Base-by-base conservation (phyloP, 2,113 vertebrate species). In the Cebidichthys violaceus region DNA sequence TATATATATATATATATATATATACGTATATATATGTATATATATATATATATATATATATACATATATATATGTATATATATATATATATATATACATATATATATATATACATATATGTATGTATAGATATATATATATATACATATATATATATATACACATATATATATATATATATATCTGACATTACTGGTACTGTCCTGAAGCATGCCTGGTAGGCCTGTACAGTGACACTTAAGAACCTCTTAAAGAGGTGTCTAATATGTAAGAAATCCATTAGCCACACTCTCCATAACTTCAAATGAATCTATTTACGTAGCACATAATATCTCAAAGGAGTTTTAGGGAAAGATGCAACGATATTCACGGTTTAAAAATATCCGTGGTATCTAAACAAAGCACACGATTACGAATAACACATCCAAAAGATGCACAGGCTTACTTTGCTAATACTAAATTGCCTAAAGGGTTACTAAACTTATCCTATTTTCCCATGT, bases 231-330 rank as follows among this genome's bases (percentile, higher is more conserved):
- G 72, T 47, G n/a, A 7, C 8, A 41, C n/a, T 54, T 17, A 54
- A 10, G 9, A 54, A 54, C 52, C 52, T 68, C 29, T 47, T 13
- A 69, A 13, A 47, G 75, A 24, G 22, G 18, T 35, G 4, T 65
- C 33, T 20, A 33, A 31, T 4, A 54, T 39, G 22, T 68, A 18
- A 15, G 18, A 69, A 45, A 35, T 35, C 4, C n/a, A 35, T 61
- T 31, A 61, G 69, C 55, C 37, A 62, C 14, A 39, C 17, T 45
- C 18, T 62, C n/a, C n/a, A 52, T 52, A 60, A 43, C 18, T 41
- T 78, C 11, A 69, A 78, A 66, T 57, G 1, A 72, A 64, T 71
- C 2, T 41, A 29, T 52, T 50, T 6, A 52, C n/a, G 11, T 10
- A 62, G 1, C 2, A 2, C 33, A 64, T 11, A 45, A 24, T 43